Percentiles rank a stretch among this genome's conserved stretches.
phyloP scores from a whole-genome alignment of 2,797 vertebrate species.

The Sebastes kiyomatsui region DNA sequence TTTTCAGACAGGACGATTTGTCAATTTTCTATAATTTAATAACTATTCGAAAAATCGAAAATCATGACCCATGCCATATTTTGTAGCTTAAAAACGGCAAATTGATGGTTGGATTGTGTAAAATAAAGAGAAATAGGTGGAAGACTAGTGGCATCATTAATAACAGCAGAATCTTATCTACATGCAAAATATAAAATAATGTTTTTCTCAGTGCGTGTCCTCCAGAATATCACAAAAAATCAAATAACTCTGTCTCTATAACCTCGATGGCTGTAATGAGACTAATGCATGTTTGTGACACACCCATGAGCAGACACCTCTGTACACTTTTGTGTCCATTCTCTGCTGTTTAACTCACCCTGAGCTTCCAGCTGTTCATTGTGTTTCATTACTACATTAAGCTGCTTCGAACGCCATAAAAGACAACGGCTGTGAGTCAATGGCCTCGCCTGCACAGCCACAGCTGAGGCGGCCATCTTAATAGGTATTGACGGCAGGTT shows the following conservation, averaged over 20 bases:
- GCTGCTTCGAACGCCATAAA: conserved; percentile 36
- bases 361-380: neutral
- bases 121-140: neutral
- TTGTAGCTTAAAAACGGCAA: neutral
- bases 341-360: neutral
- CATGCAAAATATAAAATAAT: neutral
- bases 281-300: neutral
- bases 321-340: neutral
- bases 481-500: conserved; percentile 77
- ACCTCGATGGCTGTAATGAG: neutral
- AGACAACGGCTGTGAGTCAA: conserved; percentile 44
- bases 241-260: neutral
- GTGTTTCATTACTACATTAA: conserved; percentile 41
- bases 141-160: neutral
- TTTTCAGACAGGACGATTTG: no score
- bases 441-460: conserved; percentile 30
- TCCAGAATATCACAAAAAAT: neutral
- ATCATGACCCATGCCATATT: no score
- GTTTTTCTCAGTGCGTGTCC: neutral
- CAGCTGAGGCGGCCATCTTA: conserved; percentile 67
- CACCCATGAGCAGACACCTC: neutral
- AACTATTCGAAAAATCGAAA: no score
- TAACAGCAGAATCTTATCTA: neutral
- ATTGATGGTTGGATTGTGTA: neutral
- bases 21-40: no score